These are phyloP conservation scores for Pissodes strobi DNA, from an alignment of 1,140 invertebrate genomes.

Conservation along the genomic window DNA sequence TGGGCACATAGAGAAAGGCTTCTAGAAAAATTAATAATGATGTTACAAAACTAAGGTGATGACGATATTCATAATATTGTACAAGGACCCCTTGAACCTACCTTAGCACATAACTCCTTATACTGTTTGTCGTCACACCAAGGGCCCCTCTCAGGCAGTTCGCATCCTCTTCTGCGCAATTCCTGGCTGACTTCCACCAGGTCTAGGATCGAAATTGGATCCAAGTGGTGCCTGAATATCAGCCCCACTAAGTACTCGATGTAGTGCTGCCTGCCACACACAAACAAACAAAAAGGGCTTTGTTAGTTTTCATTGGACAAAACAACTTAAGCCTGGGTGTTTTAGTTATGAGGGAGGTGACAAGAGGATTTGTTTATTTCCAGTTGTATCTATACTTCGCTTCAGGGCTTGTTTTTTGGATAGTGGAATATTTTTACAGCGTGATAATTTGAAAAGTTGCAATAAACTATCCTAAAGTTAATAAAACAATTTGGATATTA, in stretches of 20 bases:
- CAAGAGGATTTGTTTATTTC: not conserved
- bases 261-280: conserved; percentile 80
- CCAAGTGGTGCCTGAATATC: conserved; percentile 79
- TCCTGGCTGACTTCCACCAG: conserved; percentile 84
- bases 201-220: conserved; percentile 86
- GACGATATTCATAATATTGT: no score
- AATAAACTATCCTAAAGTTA: no score
- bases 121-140: conserved; percentile 72
- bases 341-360: not conserved
- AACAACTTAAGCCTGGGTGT: no score
- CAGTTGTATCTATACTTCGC: no score
- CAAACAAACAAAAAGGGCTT: conserved; percentile 35
- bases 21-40: no score
- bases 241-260: conserved; percentile 90
- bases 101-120: conserved; percentile 71
- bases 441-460: no score
- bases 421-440: no score
- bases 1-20: no score
- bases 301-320: conserved; percentile 9
- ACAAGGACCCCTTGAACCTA: conserved; percentile 51
- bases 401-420: no score
- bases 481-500: no score
- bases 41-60: no score
- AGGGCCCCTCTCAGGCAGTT: conserved; percentile 70
- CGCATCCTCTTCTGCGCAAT: conserved; percentile 77